A percentile compares a stretch with the other conserved stretches of the same genome.
Conservation (phyloP, 2,888 invertebrate species). For the Dicycla oo region DNA sequence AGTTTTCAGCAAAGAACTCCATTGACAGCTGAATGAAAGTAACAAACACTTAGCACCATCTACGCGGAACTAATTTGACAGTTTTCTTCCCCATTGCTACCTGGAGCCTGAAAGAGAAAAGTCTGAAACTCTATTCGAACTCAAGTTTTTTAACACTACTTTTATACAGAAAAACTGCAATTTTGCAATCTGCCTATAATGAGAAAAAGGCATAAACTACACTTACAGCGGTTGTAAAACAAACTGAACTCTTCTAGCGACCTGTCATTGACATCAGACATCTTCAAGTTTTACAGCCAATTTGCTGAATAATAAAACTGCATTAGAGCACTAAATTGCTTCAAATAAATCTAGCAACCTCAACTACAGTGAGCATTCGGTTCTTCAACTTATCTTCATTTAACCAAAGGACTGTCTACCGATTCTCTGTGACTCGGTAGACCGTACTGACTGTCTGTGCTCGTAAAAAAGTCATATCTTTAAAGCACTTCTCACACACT, state of each 20-base stretch:
- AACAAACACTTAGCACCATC: no score
- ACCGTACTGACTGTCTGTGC: slow-evolving; percentile 17
- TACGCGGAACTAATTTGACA: no score
- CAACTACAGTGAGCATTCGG: slow-evolving; percentile 11
- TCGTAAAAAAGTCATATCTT: slow-evolving; percentile 21
- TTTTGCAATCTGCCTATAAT: not conserved
- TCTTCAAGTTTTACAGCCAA: slow-evolving; percentile 22
- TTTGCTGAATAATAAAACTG: slow-evolving; percentile 44
- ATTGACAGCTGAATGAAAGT: no score
- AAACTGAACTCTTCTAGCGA: not conserved
- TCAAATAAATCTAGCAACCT: slow-evolving; percentile 30
- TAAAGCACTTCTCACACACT: not conserved
- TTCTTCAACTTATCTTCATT: slow-evolving; percentile 30
- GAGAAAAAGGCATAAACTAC: slow-evolving; percentile 22
- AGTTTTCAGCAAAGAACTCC: no score
- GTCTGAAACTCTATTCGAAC: not conserved
- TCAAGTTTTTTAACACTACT: no score
- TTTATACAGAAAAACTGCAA: no score
- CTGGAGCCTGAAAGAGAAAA: not conserved
- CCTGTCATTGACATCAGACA: slow-evolving; percentile 29
- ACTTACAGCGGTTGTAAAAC: slow-evolving; percentile 15
- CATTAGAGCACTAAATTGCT: slow-evolving; percentile 25
- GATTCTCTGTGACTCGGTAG: slow-evolving; percentile 27
- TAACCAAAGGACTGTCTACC: slow-evolving; percentile 33
- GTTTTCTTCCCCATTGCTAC: no score